Conservation (phyloP, 2,888 invertebrate genomes). For the Frankliniella fusca region DNA sequence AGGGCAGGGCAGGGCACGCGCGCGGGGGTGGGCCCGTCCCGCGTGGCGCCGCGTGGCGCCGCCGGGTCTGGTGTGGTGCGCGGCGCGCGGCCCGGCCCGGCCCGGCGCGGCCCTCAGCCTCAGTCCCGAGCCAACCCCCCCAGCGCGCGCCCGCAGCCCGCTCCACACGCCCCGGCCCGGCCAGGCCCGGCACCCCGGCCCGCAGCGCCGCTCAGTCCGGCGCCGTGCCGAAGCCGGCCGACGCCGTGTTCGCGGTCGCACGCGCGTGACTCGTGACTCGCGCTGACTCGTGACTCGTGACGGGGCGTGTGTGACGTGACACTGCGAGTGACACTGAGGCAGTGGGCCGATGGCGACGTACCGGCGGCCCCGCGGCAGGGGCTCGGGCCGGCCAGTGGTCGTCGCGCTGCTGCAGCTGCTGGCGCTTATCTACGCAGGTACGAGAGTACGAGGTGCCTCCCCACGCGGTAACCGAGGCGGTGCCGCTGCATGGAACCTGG, state of each 20-base stretch:
- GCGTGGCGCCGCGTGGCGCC: not conserved
- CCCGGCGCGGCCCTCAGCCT: not conserved
- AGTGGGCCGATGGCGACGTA: not conserved
- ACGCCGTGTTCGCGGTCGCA: not conserved
- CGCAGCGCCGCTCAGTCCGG: not conserved
- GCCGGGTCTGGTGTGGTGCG: not conserved
- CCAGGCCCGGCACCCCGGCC: not conserved
- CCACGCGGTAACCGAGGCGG: too few species aligned
- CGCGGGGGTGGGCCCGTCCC: not conserved
- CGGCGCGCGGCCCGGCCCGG: not conserved
- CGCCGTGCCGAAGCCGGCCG: not conserved
- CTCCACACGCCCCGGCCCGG: not conserved
- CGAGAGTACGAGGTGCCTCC: too few species aligned
- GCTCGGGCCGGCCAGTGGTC: not conserved
- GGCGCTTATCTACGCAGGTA: conserved; percentile 5
- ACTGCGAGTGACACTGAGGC: not conserved
- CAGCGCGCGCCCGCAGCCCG: not conserved
- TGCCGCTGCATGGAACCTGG: too few species aligned
- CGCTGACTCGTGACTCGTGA: not conserved
- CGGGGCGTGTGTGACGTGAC: not conserved
- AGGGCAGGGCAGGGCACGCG: not conserved
- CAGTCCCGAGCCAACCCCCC: not conserved
- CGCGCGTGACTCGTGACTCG: not conserved
- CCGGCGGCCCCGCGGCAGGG: not conserved
- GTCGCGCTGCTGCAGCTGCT: conserved; percentile 13